Percentiles rank a stretch among this genome's conserved stretches.
Conservation (phyloP, 2,797 vertebrate genomes). For the Brachyrhaphis roseni region DNA sequence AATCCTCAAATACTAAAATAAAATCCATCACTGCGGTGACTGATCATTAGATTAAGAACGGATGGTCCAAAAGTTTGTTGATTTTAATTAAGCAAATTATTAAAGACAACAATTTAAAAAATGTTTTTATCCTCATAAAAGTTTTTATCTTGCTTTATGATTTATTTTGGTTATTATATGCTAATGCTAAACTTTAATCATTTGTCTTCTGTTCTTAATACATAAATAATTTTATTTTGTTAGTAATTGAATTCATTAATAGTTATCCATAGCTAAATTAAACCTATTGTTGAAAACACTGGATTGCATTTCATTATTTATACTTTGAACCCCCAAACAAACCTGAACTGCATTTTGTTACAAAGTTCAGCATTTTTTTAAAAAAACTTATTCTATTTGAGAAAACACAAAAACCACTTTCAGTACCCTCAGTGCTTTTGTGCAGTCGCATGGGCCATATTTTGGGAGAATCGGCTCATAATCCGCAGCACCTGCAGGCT, state of each 20-base stretch:
- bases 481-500: conserved; percentile 57
- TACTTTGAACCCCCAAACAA: neutral
- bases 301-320: neutral
- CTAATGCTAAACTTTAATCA: too few species aligned
- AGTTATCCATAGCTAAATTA: neutral
- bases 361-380: neutral
- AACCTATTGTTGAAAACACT: neutral
- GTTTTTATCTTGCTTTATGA: too few species aligned
- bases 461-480: conserved; percentile 63
- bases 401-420: conserved; percentile 49
- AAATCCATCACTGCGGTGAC: too few species aligned
- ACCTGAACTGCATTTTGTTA: neutral
- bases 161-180: too few species aligned
- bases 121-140: too few species aligned
- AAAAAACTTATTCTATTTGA: neutral
- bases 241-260: neutral
- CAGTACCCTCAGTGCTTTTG: conserved; percentile 21
- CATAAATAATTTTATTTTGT: neutral
- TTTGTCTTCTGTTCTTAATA: neutral
- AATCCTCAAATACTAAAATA: too few species aligned
- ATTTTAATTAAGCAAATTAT: too few species aligned
- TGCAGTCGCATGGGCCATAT: conserved; percentile 29
- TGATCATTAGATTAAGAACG: too few species aligned
- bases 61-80: too few species aligned
- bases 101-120: too few species aligned